Conservation (phyloP, 2,113 vertebrate genomes). For the Phylloscopus trochiloides region DNA sequence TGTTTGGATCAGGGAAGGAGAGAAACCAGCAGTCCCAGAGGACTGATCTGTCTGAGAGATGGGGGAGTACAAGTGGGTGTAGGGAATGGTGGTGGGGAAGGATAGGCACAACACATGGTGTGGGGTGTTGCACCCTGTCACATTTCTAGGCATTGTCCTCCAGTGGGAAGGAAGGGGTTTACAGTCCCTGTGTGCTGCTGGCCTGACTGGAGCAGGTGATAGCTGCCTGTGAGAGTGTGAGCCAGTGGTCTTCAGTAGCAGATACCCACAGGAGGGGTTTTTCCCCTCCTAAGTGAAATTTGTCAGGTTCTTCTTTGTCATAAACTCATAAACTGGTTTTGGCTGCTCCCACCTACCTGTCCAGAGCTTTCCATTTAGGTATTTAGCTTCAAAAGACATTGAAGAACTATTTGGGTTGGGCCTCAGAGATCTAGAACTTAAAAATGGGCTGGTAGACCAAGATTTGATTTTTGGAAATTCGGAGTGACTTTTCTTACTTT, state of each 20-base stretch:
- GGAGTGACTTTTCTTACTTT: not conserved
- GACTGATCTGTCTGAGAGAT: rapidly evolving
- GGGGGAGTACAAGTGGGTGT: not conserved
- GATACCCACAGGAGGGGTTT: not conserved
- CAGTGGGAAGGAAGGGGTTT: not conserved
- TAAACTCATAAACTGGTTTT: not conserved
- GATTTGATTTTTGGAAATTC: not conserved
- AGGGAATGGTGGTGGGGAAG: not conserved
- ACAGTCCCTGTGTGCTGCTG: not conserved
- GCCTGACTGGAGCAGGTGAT: not conserved
- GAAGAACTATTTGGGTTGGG: not conserved
- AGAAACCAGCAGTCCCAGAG: not conserved
- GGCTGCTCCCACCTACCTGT: not conserved
- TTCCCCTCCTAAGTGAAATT: not conserved
- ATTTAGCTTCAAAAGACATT: not conserved
- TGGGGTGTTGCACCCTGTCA: rapidly evolving
- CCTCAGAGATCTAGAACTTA: not conserved
- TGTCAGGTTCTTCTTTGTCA: not conserved
- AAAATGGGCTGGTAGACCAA: not conserved
- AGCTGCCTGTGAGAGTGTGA: not conserved
- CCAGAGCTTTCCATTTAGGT: not conserved
- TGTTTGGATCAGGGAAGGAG: not conserved
- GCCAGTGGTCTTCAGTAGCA: not conserved
- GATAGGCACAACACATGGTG: rapidly evolving
- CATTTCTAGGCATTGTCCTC: rapidly evolving